Evolutionary conservation across 2,797 vertebrate genomes (phyloP), one percentile per base, ranked within the genome.

Genomic region (Antrozous pallidus): DNA sequence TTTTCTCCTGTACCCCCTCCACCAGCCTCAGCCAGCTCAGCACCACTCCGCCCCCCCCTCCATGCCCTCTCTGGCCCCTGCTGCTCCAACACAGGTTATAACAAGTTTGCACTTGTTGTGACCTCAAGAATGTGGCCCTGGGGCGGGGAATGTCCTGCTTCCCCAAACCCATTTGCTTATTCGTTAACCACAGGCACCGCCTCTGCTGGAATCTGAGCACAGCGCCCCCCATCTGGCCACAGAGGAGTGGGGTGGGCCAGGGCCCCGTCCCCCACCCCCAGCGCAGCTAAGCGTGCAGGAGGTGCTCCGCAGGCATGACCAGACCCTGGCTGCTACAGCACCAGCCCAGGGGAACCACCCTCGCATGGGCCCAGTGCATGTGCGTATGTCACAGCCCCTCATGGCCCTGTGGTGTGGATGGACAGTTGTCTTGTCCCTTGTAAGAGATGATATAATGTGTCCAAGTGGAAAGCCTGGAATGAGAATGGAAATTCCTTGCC

Each of bases 71-170:
- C 20, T 93, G 93, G 91, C 96, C 97, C 94, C 90, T 92, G 83
- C 93, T 93, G 95, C 96, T 95, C 89, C 26, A 65, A 97, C 97
- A 98, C 97, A 95, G 93, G 97, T 96, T 97, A 47, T 96, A 96
- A 97, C 97, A 97, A 98, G 97, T 97, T 97, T 95, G 87, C 73
- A 93, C 97, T 97, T 98, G 97, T 98, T 91, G 91, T 88, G 70
- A 82, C 91, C 78, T 96, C 94, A 5, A 90, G 94, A 94, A 94
- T 94, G 94, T 80, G 89, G 97, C 97, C 97, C 97, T 96, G 96
- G 40, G 91, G 97, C 96, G 24, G 88, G 79, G 47, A 96, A 97
- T 74, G 96, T 96, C 95, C 96, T 2, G 81, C 85, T 69, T 88
- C 79, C 67, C 94, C 92, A 88, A 88, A 96, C 93, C 2, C 10